Evolutionary conservation across 2,888 invertebrate species (phyloP), one percentile per base, ranked within the genome.

Genomic region (Meiosimyza decipiens): DNA sequence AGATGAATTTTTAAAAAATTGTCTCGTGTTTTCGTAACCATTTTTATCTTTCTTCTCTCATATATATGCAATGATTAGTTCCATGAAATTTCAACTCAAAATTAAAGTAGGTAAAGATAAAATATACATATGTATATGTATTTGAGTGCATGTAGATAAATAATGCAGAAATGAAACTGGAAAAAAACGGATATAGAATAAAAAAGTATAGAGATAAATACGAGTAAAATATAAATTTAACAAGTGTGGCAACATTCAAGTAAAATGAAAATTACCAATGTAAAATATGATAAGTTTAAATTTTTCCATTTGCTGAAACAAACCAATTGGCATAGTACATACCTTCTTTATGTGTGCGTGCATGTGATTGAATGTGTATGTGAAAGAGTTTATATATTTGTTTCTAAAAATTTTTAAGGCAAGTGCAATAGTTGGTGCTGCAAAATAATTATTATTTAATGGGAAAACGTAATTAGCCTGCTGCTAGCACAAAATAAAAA

Each of bases 1-100:
- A 83, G 83, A 83, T 85, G 82, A 78, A 79, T 78, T 82, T 79
- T 79, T 62, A 62, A 55, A 65, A 52, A 67, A 49, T 40, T 50
- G n/a, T 69, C 55, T 68, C 28, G 64, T 49, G 11, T 51, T 47
- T 15, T 40, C 11, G 50, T 47, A 40, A 59, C 33, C 15, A 50
- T 57, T 49, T 18, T 68, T 50, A 47, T 63, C n/a, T 69, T n/a
- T 51, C 33, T 59, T 28, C n/a, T 60, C 49, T 51, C 49, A n/a
- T 50, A 76, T 76, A 81, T 74, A 82, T 82, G 81, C 81, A 77
- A 80, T 81, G 80, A 79, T 71, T 73, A 82, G 82, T 81, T 78
- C 82, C 83, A 82, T 82, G 82, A 81, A 81, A 60, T n/a, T 40
- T 40, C 40, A 40, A 81, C 77, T 79, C 75, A 79, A 76, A 76